Conservation (phyloP, 2,113 vertebrate species). For the Typhlomys cinereus region DNA sequence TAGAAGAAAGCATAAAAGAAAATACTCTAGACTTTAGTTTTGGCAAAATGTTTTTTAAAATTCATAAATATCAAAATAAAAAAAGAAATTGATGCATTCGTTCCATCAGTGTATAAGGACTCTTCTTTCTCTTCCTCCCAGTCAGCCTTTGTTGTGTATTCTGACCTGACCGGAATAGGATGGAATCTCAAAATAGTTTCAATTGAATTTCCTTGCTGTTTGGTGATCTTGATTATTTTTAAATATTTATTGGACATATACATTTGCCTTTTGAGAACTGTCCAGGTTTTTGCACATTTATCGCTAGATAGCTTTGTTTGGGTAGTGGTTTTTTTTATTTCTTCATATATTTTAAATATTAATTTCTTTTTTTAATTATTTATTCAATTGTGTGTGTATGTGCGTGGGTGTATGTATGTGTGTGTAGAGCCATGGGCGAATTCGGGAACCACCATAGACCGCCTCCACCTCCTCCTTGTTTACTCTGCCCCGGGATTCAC, state of each 20-base stretch:
- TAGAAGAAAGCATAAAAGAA: neutral
- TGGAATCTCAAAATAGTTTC: neutral
- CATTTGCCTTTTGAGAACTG: neutral
- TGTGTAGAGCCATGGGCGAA: too few relatives aligned
- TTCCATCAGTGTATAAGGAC: neutral
- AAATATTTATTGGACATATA: neutral
- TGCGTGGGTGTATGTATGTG: too few relatives aligned
- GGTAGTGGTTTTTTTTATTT: neutral
- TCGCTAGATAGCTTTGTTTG: neutral
- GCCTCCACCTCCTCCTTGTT: too few relatives aligned
- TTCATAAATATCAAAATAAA: neutral
- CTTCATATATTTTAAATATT: neutral
- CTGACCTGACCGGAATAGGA: neutral
- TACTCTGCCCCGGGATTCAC: too few relatives aligned
- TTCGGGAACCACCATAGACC: too few relatives aligned
- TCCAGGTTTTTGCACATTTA: too few relatives aligned
- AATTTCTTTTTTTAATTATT: too few relatives aligned
- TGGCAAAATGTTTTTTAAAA: neutral
- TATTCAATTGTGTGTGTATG: too few relatives aligned
- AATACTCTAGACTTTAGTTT: neutral
- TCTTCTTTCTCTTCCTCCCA: neutral
- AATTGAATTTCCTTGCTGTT: neutral
- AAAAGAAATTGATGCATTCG: neutral
- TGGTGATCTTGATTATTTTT: neutral
- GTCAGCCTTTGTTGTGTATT: neutral